Evolutionary conservation across 2,888 invertebrate genomes (phyloP).

Genomic region (Nemotelus pantherinus): DNA sequence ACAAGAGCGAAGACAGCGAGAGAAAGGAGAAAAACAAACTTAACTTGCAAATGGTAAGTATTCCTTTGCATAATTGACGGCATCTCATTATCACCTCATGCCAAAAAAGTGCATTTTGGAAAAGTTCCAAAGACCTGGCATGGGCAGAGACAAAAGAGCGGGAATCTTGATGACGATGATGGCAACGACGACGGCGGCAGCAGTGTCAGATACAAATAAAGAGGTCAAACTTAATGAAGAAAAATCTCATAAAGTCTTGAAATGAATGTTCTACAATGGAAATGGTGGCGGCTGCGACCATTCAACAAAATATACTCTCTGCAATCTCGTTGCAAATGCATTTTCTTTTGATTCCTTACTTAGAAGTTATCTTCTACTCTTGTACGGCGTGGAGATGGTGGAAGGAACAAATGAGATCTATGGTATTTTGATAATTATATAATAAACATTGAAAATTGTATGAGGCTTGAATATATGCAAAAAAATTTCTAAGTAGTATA

Average conservation of each 20-base stretch:
- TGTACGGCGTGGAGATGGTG: no score
- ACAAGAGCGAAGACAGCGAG: neutral
- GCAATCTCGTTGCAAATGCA: slow-evolving; percentile 15
- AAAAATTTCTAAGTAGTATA: no score
- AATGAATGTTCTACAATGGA: slow-evolving; percentile 39
- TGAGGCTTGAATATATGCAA: no score
- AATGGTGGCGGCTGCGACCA: slow-evolving; percentile 20
- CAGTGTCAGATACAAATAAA: slow-evolving; percentile 43
- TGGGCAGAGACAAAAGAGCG: slow-evolving; percentile 10
- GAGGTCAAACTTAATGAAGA: slow-evolving; percentile 45
- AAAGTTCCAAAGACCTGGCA: slow-evolving; percentile 25
- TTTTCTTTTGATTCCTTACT: neutral
- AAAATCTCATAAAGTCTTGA: slow-evolving; percentile 42
- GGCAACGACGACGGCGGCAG: neutral
- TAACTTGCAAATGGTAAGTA: slow-evolving; percentile 33
- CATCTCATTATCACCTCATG: slow-evolving; percentile 43
- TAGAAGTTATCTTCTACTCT: no score
- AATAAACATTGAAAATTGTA: no score
- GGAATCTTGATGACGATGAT: neutral
- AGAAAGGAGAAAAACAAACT: neutral
- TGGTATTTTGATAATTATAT: no score
- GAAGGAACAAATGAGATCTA: no score
- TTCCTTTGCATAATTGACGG: slow-evolving; percentile 41
- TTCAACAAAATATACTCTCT: slow-evolving; percentile 19
- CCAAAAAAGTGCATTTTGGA: slow-evolving; percentile 44